Evolutionary conservation across 2,113 vertebrate species (phyloP).

Genomic region (Gnathonemus echidnorhynchus): DNA sequence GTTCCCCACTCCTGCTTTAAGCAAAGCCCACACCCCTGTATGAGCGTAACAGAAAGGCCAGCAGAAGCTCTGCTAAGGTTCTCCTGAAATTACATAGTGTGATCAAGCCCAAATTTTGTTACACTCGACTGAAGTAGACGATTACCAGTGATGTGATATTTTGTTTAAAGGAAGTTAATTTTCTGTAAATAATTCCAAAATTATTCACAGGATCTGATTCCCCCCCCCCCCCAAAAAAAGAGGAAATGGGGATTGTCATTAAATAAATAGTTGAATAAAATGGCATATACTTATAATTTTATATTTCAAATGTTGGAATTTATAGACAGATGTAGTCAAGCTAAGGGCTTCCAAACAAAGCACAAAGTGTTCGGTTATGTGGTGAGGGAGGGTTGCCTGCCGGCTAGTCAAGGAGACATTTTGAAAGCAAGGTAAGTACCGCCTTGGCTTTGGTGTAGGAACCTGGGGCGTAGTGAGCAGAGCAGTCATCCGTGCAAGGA

Average conservation of each 20-base stretch:
- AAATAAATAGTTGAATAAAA: not conserved
- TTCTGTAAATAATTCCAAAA: not conserved
- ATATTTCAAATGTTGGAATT: not conserved
- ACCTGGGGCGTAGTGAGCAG: not conserved
- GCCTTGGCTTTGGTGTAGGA: not conserved
- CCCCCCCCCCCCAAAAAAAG: not conserved
- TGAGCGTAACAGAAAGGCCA: not conserved
- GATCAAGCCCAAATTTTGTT: not conserved
- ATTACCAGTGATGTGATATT: not conserved
- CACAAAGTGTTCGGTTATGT: not conserved
- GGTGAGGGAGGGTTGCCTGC: not conserved
- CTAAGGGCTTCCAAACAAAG: not conserved
- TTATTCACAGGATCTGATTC: not conserved
- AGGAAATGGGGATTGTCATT: not conserved
- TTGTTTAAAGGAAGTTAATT: not conserved
- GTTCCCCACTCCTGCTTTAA: not conserved
- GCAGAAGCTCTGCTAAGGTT: not conserved
- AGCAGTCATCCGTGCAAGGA: not conserved
- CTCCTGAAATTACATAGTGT: not conserved
- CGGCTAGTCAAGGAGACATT: not conserved
- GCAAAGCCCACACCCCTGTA: not conserved
- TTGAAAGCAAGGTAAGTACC: not conserved
- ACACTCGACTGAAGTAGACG: not conserved
- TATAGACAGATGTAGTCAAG: not conserved
- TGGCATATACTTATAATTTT: not conserved